Evolutionary conservation across 2,113 vertebrate species (phyloP).

Genomic region (Ornithorhynchus anatinus): DNA sequence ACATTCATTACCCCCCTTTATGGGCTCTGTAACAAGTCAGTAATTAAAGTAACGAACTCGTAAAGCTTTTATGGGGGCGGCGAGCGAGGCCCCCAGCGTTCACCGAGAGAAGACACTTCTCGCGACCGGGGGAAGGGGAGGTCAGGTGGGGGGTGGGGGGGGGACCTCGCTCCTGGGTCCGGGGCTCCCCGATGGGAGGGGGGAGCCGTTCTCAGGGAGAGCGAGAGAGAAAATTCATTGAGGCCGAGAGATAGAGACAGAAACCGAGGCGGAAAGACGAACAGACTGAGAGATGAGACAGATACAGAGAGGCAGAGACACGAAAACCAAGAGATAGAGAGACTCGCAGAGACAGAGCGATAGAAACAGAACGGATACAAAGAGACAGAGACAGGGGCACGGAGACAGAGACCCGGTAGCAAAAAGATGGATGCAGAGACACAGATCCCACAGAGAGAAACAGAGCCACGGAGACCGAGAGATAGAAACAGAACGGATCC

Average conservation of each 20-base stretch:
- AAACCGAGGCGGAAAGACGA: not conserved
- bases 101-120: constrained; percentile 76
- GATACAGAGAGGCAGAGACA: not conserved
- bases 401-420: too few species aligned
- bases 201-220: not conserved
- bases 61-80: constrained; percentile 81
- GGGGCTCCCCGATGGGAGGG: not conserved
- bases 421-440: too few species aligned
- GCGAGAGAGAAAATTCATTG: not conserved
- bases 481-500: too few species aligned
- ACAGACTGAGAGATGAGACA: not conserved
- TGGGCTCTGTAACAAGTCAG: constrained; percentile 86
- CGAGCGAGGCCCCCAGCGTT: constrained; percentile 80
- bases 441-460: too few species aligned
- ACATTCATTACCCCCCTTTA: constrained; percentile 91
- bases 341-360: not conserved
- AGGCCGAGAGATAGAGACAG: not conserved
- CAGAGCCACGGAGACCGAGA: too few species aligned
- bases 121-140: constrained; percentile 48
- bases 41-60: constrained; percentile 96
- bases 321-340: not conserved
- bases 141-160: not conserved
- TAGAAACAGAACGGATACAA: too few species aligned
- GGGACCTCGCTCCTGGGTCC: not conserved
- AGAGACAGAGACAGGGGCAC: too few species aligned